Percentiles rank a stretch among this genome's conserved stretches.
Conservation (phyloP, 2,888 invertebrate species). For the Bembecia ichneumoniformis region DNA sequence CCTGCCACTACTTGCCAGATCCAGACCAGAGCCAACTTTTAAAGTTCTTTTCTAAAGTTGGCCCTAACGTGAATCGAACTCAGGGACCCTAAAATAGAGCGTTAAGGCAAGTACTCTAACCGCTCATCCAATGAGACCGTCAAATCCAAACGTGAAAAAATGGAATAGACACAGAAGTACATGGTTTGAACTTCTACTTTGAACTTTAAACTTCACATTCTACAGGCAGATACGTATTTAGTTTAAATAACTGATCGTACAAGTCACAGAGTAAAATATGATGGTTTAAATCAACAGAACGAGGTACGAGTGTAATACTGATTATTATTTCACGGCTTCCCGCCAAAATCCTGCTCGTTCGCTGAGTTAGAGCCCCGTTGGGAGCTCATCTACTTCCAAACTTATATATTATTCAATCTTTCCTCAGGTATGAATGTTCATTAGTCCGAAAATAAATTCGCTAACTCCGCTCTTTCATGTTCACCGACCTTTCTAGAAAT, state of each 20-base stretch:
- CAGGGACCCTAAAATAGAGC: too few species aligned
- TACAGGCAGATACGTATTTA: too few species aligned
- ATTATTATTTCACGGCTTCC: conserved; percentile 36
- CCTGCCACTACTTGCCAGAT: too few species aligned
- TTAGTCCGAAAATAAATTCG: conserved; percentile 51
- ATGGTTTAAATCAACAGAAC: conserved; percentile 16
- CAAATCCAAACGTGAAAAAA: too few species aligned
- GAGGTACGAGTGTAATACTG: conserved; percentile 29
- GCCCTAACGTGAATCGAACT: too few species aligned
- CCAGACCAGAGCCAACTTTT: too few species aligned
- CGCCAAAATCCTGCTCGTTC: conserved; percentile 35
- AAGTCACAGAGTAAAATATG: not conserved
- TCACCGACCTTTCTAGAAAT: conserved; percentile 4
- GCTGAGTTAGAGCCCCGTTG: conserved; percentile 48
- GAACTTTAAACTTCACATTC: too few species aligned
- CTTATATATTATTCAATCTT: conserved; percentile 61
- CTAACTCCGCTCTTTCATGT: conserved; percentile 10
- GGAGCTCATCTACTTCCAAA: conserved; percentile 47
- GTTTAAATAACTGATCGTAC: not conserved
- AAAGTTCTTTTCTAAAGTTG: too few species aligned
- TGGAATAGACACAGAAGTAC: too few species aligned
- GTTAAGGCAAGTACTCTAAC: too few species aligned
- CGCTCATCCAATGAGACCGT: too few species aligned
- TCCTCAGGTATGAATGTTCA: conserved; percentile 63
- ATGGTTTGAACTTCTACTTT: too few species aligned